Base-by-base conservation (phyloP, 2,888 invertebrate genomes). In the Eupithecia tripunctaria region DNA sequence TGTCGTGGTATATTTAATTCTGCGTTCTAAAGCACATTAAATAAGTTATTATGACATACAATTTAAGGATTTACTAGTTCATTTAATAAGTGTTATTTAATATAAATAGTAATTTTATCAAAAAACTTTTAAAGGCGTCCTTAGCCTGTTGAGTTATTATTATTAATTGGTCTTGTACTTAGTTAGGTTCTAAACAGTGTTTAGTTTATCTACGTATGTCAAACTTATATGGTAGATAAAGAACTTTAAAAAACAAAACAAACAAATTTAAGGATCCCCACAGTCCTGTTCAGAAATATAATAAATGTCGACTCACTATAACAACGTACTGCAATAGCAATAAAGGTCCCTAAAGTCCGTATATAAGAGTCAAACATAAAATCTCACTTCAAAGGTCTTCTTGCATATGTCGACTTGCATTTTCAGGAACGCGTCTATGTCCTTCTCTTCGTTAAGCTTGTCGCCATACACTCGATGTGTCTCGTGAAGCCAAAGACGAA, bases 401-500 rank as follows among this genome's bases (percentile, higher is more conserved):
- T 99, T 99, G 80, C 98, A 96, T 72, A 98, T 96, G 87, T 99
- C 99, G 70, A 97, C 95, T 87, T 98, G 97, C 85, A 99, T 95
- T 95, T 99, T 99, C 2, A 96, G 94, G 88, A 98, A 99, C 47
- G 96, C 96, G 85, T 98, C 98, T 76, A 98, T 97, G 85, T 99
- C 99, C 86, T 98, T 97, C 70, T 98, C 98, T 85, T 99, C 99
- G 0, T 96, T 96, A 1, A 99, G 93, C 89, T 99, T 99, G 91
- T 99, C 99, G 0, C 98, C 97, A 87, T 99, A 99, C 10, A 99
- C 99, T 80, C 99, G 95, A 84, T 97, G 97, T 5, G 98, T 97
- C 93, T 99, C 99, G 86, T 99, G 99, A 82, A 98, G 94, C 98
- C 99, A 99, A 51, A 99, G 93, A 14, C 99, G 95, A 68, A 99